A percentile compares a stretch with the other conserved stretches of the same genome.
Conservation (phyloP, 2,888 invertebrate species). For the Protophormia terraenovae region DNA sequence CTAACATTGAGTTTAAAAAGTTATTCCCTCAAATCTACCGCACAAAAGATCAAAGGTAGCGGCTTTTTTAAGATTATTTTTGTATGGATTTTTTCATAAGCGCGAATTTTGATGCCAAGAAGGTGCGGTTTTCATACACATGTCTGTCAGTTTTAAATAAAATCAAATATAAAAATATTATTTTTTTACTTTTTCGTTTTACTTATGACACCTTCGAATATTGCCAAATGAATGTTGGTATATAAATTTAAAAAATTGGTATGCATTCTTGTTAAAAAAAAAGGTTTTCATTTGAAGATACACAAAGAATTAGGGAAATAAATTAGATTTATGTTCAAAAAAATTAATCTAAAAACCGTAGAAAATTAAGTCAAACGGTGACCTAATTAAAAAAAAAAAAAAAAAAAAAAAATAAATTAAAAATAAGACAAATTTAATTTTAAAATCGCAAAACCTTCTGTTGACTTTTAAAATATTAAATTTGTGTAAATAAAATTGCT, state of each 20-base stretch:
- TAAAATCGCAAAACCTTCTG: too few relatives aligned
- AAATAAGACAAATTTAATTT: too few relatives aligned
- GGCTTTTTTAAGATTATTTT: conserved; percentile 38
- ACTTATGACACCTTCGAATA: conserved; percentile 50
- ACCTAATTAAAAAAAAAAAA: too few relatives aligned
- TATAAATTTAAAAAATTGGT: conserved; percentile 14
- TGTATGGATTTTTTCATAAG: background rate
- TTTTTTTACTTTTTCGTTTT: background rate
- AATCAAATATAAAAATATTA: conserved; percentile 31
- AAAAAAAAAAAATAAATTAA: too few relatives aligned
- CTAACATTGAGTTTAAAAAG: background rate
- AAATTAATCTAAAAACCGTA: background rate
- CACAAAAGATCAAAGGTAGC: conserved; percentile 45
- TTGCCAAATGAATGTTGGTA: background rate
- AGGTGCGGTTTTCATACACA: conserved; percentile 51
- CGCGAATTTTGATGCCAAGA: conserved; percentile 16
- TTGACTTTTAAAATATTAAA: too few relatives aligned
- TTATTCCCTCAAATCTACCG: background rate
- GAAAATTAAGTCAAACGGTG: background rate
- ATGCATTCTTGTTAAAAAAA: background rate
- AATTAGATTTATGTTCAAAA: conserved; percentile 30
- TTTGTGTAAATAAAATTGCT: too few relatives aligned
- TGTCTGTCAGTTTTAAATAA: conserved; percentile 52
- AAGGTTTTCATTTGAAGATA: background rate
- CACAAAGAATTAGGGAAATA: conserved; percentile 5